phyloP scores from a whole-genome alignment of 2,113 vertebrate genomes.

The Chunga burmeisteri region DNA sequence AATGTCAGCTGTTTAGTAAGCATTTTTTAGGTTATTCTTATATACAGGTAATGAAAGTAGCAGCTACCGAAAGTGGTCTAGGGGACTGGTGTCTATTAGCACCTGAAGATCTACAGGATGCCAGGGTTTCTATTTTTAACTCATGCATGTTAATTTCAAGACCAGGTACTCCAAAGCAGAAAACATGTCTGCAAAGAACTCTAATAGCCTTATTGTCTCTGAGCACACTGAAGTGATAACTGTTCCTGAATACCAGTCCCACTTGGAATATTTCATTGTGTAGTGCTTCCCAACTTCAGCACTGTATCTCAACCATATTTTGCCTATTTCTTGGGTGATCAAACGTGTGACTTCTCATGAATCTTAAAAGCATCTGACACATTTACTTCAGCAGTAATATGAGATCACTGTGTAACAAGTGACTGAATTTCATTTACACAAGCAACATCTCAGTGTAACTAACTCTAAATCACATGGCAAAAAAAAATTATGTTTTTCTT shows the following conservation, averaged over 20 bases:
- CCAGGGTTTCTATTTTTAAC: neutral
- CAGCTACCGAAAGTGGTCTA: neutral
- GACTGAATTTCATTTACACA: neutral
- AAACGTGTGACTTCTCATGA: neutral
- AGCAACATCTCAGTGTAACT: neutral
- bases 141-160: neutral
- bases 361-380: neutral
- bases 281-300: neutral
- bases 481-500: neutral
- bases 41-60: neutral
- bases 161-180: neutral
- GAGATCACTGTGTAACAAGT: neutral
- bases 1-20: neutral
- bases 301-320: neutral
- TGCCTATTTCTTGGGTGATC: neutral
- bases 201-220: neutral
- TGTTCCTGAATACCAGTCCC: neutral
- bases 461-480: neutral
- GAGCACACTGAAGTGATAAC: neutral
- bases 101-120: neutral
- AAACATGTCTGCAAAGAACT: neutral
- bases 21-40: neutral
- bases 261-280: neutral
- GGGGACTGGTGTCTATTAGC: neutral
- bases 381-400: neutral